Evolutionary conservation across 1,140 invertebrate species (phyloP).

Genomic region (Pentalonia nigronervosa): DNA sequence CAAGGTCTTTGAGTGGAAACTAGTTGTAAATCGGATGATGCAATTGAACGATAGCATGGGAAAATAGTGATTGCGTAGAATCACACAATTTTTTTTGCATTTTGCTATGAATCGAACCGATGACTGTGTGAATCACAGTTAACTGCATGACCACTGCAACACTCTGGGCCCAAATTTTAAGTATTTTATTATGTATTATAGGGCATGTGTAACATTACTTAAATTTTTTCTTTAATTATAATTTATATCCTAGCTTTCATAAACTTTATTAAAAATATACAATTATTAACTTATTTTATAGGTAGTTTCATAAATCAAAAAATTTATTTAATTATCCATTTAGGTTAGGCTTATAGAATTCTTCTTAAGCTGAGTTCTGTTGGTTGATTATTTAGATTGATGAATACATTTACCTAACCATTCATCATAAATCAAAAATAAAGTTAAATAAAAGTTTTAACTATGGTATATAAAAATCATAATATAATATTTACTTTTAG

Average conservation of each 20-base stretch:
- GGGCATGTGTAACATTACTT: neutral
- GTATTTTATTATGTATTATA: neutral
- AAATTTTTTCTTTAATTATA: neutral
- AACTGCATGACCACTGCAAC: no score
- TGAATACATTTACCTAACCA: neutral
- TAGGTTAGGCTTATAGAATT: neutral
- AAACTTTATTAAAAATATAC: neutral
- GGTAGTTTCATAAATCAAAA: neutral
- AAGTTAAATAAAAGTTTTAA: neutral
- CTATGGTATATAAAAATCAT: neutral
- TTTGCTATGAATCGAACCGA: no score
- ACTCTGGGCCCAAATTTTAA: no score
- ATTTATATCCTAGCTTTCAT: neutral
- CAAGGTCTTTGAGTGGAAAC: no score
- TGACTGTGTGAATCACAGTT: no score
- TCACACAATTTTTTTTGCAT: no score
- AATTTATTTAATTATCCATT: neutral
- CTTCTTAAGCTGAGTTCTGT: neutral
- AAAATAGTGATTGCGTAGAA: no score
- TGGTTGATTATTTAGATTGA: neutral
- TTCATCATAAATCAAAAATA: no score
- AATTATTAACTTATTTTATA: neutral
- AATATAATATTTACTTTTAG: constrained; percentile 76
- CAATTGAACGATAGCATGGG: no score
- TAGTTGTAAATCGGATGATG: no score